These are phyloP conservation scores for Prionailurus bengalensis DNA, from an alignment of 2,113 vertebrate species.

Conservation along the genomic window DNA sequence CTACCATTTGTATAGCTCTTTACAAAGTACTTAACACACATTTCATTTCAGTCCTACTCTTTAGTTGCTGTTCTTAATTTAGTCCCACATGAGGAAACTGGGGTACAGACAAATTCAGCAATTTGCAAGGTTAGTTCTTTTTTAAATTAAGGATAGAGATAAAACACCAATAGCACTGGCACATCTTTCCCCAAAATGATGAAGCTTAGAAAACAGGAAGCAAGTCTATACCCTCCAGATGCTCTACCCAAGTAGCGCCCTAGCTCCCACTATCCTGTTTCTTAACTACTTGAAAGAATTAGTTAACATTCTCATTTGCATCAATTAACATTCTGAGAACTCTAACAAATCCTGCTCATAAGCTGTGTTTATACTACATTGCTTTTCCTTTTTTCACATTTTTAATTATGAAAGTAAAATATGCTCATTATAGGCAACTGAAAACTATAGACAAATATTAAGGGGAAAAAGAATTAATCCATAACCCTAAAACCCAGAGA, in stretches of 20 bases:
- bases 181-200: conserved; percentile 26
- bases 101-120: not conserved
- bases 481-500: not conserved
- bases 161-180: not conserved
- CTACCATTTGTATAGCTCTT: not conserved
- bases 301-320: conserved; percentile 73
- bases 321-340: conserved; percentile 77
- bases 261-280: conserved; percentile 28
- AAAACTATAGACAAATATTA: conserved; percentile 65
- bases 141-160: not conserved
- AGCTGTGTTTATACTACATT: conserved; percentile 68
- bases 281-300: conserved; percentile 60
- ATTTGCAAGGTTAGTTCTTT: not conserved
- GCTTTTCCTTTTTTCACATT: conserved; percentile 65
- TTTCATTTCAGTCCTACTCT: not conserved
- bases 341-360: conserved; percentile 64
- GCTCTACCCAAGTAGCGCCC: not conserved
- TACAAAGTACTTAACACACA: not conserved
- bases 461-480: conserved; percentile 40
- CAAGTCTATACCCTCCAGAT: conserved; percentile 20
- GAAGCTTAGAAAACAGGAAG: conserved; percentile 44
- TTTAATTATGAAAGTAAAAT: conserved; percentile 75
- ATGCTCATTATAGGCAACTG: conserved; percentile 55
- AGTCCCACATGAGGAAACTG: not conserved
- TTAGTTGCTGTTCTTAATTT: not conserved